Evolutionary conservation across 2,113 vertebrate species (phyloP), one percentile per base, ranked within the genome.

Genomic region (Jaculus jaculus): DNA sequence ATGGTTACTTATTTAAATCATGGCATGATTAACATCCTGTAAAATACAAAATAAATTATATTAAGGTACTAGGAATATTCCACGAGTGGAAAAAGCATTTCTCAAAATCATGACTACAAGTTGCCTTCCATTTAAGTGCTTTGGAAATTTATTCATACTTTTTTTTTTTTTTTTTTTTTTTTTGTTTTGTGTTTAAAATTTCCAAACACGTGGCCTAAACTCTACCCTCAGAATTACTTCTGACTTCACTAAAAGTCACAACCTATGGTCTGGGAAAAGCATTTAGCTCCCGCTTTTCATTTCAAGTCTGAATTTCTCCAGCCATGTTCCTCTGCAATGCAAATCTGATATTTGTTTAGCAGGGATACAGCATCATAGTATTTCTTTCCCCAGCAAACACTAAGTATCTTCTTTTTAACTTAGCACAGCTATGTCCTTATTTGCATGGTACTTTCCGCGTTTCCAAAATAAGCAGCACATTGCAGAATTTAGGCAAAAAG

Each of bases 401-500:
- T 87, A 90, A 96, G 89, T 84, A 94, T 78, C 95, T 97, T 96
- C 94, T 97, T 96, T 97, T 96, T 97, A 96, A 97, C 95, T 47
- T 86, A 93, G 82, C 71, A 92, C 73, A 90, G 83, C 92, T 96
- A 80, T 96, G 95, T 96, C 96, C 94, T 65, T 93, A 96, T 96
- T 97, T 96, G 93, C 94, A 95, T 93, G 94, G 95, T 97, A 97
- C 96, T 97, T 97, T 97, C 96, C 96, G 96, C 94, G 90, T 96
- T 96, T 96, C 96, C 24, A 1, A 95, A 96, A 93, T 95, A 95
- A 94, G 90, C 92, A 96, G 78, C 72, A 89, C 95, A 94, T 93
- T 90, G 92, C 28, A 96, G 84, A 90, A 91, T 94, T 42, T 90
- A 82, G 73, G 95, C 85, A 82, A 94, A 89, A 79, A 86, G 93